Evolutionary conservation across 2,888 invertebrate genomes (phyloP), one percentile per base, ranked within the genome.

Genomic region (Standfussiana lucernea): DNA sequence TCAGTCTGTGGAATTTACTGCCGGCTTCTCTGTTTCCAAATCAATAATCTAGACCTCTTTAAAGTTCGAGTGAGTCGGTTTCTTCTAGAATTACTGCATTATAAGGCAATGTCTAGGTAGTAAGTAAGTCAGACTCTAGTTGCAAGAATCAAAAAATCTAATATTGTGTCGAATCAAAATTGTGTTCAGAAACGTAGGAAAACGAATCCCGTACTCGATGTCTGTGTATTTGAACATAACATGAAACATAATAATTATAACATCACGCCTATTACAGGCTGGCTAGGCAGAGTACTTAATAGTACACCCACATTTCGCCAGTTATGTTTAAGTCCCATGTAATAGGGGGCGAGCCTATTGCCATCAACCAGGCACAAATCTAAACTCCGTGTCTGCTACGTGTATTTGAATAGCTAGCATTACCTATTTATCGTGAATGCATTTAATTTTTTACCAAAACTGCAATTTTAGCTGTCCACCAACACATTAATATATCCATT

Each of bases 401-500:
- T 40, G 1, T 37, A 28, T 69, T 37, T 37, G 28, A 2, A 61
- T 15, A 37, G 4, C 7, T 8, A 68, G 5, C 7, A 45, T 18
- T 35, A 21, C 13, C 7, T 13, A n/a, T 42, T 1, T 10, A 28
- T 35, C 8, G 28, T 15, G 10, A 72, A 72, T 67, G 15, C 13
- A 28, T n/a, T 10, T 37, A 18, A 0, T 6, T 18, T 37, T 45
- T 28, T 37, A 11, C 62, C 35, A 37, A 70, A 42, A 61, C n/a
- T 67, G n/a, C 47, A 70, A 76, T 42, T 0, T 28, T n/a, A n/a
- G 0, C 35, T n/a, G 15, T 21, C 15, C 18, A 59, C 32, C 32
- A 68, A 62, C 72, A 65, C 73, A 67, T 72, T 76, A 68, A 77
- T 70, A 82, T 66, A 59, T 64, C 28, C 62, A 72, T 80, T 47